Evolutionary conservation across 1,140 invertebrate species (phyloP).

Genomic region (Polypedilum pembai): DNA sequence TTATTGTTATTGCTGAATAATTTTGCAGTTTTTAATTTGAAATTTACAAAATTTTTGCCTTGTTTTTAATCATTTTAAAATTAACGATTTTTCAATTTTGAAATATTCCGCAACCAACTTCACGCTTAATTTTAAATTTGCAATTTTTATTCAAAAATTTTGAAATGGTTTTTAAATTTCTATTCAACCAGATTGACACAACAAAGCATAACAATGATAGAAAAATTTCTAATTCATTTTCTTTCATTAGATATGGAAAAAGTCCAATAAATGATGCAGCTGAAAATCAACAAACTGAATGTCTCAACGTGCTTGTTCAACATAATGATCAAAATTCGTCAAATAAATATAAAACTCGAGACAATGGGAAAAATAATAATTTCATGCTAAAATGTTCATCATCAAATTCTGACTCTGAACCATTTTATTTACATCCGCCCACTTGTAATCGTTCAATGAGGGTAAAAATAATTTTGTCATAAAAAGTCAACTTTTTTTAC

Average conservation of each 20-base stretch:
- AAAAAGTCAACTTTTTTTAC: no score
- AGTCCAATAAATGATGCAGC: conserved; percentile 83
- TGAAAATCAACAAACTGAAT: conserved; percentile 81
- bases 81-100: no score
- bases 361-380: conserved; percentile 38
- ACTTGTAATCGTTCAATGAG: conserved; percentile 22
- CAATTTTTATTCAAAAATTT: no score
- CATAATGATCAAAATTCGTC: conserved; percentile 45
- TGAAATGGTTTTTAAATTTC: no score
- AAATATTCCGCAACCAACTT: no score
- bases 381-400: conserved; percentile 43
- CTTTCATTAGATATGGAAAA: conserved; percentile 62
- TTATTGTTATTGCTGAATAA: no score
- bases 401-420: conserved; percentile 47
- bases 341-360: conserved; percentile 35
- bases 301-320: conserved; percentile 66
- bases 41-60: no score
- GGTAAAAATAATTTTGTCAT: background rate
- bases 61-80: no score
- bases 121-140: no score
- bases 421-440: conserved; percentile 67
- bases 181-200: no score
- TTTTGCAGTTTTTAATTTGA: no score
- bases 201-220: background rate
- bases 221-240: background rate